A percentile compares a stretch with the other conserved stretches of the same genome.
These are phyloP conservation scores for Gulo gulo DNA, from an alignment of 2,113 vertebrate genomes.

Conservation along the genomic window DNA sequence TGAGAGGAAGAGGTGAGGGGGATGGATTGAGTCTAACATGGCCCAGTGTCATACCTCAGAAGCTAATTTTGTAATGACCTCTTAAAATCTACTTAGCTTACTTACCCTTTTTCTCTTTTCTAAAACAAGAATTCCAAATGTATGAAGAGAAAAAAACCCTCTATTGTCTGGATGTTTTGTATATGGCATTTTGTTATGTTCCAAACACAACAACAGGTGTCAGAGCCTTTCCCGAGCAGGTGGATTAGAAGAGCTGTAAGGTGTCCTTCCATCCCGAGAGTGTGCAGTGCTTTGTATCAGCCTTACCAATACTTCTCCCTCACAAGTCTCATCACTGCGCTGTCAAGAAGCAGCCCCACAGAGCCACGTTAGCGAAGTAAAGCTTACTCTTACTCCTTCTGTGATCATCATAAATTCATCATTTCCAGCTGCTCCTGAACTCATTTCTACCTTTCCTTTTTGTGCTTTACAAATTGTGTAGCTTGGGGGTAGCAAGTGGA, in stretches of 20 bases:
- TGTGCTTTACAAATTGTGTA: slow-evolving; percentile 63
- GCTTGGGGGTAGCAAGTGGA: slow-evolving; percentile 39
- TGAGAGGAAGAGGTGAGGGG: slow-evolving; percentile 58
- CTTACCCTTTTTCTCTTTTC: background rate
- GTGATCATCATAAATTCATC: slow-evolving; percentile 67
- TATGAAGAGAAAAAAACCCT: background rate
- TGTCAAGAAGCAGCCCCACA: slow-evolving; percentile 49
- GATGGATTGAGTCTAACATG: slow-evolving; percentile 11
- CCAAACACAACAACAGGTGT: slow-evolving; percentile 41
- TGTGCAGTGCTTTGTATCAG: background rate
- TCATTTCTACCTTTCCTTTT: slow-evolving; percentile 56
- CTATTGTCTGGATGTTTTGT: background rate
- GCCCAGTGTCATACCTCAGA: background rate
- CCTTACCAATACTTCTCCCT: background rate
- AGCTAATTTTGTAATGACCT: slow-evolving; percentile 28
- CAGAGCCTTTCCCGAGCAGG: background rate
- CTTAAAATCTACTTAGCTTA: slow-evolving; percentile 43
- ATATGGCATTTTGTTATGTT: background rate
- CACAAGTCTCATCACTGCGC: background rate
- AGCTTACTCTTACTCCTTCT: slow-evolving; percentile 56
- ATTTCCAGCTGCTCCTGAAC: slow-evolving; percentile 62
- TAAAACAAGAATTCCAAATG: slow-evolving; percentile 2
- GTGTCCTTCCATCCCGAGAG: background rate
- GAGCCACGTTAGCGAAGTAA: slow-evolving; percentile 36
- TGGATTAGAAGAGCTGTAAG: background rate